Percentiles rank a stretch among this genome's conserved stretches.
Evolutionary conservation across 2,113 vertebrate species (phyloP).

Genomic region (Oreochromis spilurus): DNA sequence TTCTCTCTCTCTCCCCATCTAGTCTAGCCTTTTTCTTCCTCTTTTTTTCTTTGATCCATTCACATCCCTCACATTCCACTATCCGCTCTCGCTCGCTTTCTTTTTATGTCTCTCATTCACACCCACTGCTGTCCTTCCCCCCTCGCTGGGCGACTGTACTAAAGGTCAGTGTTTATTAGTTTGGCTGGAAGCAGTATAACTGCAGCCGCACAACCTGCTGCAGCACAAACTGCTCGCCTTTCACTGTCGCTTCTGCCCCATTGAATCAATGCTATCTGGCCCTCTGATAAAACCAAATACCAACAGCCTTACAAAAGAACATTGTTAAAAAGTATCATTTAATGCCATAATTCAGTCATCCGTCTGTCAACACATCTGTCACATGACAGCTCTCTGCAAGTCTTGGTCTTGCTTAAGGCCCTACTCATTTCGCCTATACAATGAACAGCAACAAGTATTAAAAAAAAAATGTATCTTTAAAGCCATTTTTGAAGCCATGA

Average conservation of each 20-base stretch:
- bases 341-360: not conserved
- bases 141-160: slow-evolving; percentile 12
- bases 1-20: not conserved
- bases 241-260: not conserved
- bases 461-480: not conserved
- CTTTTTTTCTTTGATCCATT: slow-evolving; percentile 52
- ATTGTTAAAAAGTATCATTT: not conserved
- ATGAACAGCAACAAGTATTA: too few relatives aligned
- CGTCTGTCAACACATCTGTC: not conserved
- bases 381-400: not conserved
- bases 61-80: slow-evolving; percentile 45
- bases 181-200: not conserved
- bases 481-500: not conserved
- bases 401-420: not conserved
- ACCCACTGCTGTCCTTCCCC: not conserved
- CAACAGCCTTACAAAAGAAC: not conserved
- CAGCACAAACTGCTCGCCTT: not conserved
- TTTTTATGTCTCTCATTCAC: slow-evolving; percentile 9
- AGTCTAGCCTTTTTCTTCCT: not conserved
- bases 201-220: slow-evolving; percentile 1
- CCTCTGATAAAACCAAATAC: not conserved
- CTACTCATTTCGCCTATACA: rapidly evolving
- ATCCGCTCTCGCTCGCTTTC: not conserved
- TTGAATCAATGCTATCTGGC: not conserved
- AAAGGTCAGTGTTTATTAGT: slow-evolving; percentile 48